Conservation (phyloP, 2,113 vertebrate species). For the Hypocryptadius cinnamomeus region DNA sequence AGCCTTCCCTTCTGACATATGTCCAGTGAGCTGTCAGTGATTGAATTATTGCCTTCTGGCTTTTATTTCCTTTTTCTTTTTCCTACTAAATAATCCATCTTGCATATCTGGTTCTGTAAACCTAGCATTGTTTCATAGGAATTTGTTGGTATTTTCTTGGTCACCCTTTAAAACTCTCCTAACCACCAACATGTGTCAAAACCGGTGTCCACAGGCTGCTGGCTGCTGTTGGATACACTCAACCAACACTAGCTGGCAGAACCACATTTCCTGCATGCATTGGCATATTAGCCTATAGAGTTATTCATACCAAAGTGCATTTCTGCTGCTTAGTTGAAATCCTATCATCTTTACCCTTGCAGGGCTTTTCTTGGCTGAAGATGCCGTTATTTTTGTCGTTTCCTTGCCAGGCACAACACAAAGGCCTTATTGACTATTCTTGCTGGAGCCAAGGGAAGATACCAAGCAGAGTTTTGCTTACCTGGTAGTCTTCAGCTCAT, state of each 20-base stretch:
- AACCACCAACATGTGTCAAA: background rate
- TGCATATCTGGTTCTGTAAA: background rate
- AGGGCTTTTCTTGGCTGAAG: conserved; percentile 21
- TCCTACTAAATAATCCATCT: background rate
- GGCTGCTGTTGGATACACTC: background rate
- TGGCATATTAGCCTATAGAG: background rate
- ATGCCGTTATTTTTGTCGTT: background rate
- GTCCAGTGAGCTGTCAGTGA: background rate
- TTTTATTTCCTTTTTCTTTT: background rate
- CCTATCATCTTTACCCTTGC: background rate
- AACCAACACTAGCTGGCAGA: background rate
- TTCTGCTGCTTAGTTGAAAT: conserved; percentile 7
- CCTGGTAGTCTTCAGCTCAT: background rate
- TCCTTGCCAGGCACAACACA: background rate
- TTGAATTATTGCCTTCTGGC: background rate
- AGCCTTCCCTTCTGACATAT: background rate
- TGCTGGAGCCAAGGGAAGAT: background rate
- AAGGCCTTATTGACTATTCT: conserved; percentile 12
- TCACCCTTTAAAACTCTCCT: background rate
- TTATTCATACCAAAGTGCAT: background rate
- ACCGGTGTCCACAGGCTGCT: background rate
- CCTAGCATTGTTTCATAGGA: background rate
- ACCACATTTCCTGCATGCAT: background rate
- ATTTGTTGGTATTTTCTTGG: background rate
- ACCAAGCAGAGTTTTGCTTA: background rate